Conservation (phyloP, 2,888 invertebrate genomes). For the Platycheirus albimanus region DNA sequence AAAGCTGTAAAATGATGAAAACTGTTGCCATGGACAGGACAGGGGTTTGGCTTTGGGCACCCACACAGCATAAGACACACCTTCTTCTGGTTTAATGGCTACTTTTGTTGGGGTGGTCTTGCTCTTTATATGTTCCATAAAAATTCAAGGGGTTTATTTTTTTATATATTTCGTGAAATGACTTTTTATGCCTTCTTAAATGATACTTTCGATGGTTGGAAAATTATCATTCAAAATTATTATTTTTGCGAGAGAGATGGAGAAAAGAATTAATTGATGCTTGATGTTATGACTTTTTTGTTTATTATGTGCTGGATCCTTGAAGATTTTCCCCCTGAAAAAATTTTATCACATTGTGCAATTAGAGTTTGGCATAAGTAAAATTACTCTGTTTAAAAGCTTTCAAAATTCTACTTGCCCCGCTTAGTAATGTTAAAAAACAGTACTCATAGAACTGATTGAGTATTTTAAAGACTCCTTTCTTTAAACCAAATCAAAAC, state of each 20-base stretch:
- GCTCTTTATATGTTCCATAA: conserved; percentile 3
- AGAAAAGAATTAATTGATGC: neutral
- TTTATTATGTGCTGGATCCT: too few relatives aligned
- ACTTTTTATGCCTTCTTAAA: conserved; percentile 17
- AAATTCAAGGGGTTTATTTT: conserved; percentile 4
- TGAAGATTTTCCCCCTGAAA: too few relatives aligned
- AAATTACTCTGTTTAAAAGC: too few relatives aligned
- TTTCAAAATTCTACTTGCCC: too few relatives aligned
- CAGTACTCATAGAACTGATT: too few relatives aligned
- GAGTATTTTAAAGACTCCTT: too few relatives aligned
- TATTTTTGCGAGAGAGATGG: neutral
- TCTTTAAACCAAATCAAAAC: too few relatives aligned
- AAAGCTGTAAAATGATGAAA: conserved; percentile 12
- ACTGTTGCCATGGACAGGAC: neutral
- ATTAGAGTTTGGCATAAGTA: too few relatives aligned
- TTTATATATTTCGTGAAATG: neutral
- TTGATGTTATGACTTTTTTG: too few relatives aligned
- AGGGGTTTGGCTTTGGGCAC: neutral
- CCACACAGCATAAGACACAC: neutral
- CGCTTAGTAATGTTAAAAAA: too few relatives aligned
- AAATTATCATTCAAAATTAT: conserved; percentile 26
- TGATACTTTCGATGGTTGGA: conserved; percentile 22
- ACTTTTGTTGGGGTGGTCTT: conserved; percentile 12
- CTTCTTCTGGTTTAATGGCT: conserved; percentile 27
- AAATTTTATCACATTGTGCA: too few relatives aligned